These are phyloP conservation scores for Rhegmatorhina hoffmannsi DNA, from an alignment of 2,113 vertebrate species.

Conservation along the genomic window DNA sequence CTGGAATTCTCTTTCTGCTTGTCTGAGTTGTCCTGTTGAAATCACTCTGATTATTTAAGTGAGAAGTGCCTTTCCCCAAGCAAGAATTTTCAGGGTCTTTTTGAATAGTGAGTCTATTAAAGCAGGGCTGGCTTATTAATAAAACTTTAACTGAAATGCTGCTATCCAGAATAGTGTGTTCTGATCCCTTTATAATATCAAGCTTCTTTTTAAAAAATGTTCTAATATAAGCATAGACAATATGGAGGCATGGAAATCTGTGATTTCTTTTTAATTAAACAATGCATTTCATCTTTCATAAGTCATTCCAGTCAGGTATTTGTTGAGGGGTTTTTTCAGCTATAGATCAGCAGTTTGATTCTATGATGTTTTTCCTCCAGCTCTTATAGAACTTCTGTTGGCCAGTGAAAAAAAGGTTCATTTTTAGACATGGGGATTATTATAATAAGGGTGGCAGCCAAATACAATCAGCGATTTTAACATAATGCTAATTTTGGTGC, in stretches of 20 bases:
- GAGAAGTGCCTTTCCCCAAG: neutral
- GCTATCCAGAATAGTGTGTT: neutral
- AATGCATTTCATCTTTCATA: neutral
- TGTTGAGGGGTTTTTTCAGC: neutral
- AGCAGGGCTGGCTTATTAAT: neutral
- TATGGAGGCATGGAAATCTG: neutral
- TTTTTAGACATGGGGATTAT: neutral
- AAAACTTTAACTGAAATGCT: neutral
- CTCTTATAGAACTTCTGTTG: neutral
- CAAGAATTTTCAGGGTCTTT: neutral
- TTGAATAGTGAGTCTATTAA: neutral
- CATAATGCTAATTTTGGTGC: neutral
- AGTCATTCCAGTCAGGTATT: rapidly evolving
- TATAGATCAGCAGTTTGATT: neutral
- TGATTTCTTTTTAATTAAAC: neutral
- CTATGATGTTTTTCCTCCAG: neutral
- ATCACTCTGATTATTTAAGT: neutral
- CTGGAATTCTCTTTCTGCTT: neutral
- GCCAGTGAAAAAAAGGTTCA: neutral
- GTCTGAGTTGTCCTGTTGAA: neutral
- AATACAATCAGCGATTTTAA: neutral
- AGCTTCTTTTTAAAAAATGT: neutral
- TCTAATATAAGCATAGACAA: neutral
- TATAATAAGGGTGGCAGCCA: neutral
- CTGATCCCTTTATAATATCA: neutral